phyloP scores from a whole-genome alignment of 2,113 vertebrate genomes.

The Glaucomys volans region DNA sequence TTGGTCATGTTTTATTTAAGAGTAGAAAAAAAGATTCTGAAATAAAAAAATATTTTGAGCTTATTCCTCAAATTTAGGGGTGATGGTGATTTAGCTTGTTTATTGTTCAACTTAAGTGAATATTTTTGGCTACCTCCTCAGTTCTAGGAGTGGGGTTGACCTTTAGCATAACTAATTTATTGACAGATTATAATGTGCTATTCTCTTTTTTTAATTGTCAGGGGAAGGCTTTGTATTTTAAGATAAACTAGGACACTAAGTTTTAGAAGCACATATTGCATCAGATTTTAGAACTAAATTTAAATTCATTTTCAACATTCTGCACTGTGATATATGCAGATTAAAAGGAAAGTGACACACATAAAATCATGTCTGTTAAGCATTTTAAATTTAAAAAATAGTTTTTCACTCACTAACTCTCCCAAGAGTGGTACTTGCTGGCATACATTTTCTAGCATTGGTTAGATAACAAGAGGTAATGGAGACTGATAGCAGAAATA shows the following conservation, averaged over 20 bases:
- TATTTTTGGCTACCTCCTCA: constrained; percentile 6
- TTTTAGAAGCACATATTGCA: constrained; percentile 84
- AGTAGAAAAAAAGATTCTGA: background rate
- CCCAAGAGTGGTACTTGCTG: constrained; percentile 49
- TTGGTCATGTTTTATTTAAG: constrained; percentile 47
- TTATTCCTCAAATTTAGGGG: background rate
- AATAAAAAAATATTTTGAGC: background rate
- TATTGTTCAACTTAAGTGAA: background rate
- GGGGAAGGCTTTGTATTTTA: constrained; percentile 77
- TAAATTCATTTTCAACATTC: constrained; percentile 80
- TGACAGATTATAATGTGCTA: constrained; percentile 59
- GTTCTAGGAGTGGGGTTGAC: background rate
- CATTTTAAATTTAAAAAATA: constrained; percentile 71
- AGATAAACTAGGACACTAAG: constrained; percentile 82
- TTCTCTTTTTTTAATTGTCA: constrained; percentile 62
- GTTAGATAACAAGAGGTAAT: background rate
- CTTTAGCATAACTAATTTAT: constrained; percentile 27
- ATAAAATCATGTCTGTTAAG: constrained; percentile 79
- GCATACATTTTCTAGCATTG: constrained; percentile 29
- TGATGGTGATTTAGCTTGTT: background rate
- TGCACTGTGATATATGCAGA: constrained; percentile 82
- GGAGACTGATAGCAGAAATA: background rate
- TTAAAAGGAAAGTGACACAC: constrained; percentile 80
- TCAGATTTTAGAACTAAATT: constrained; percentile 84
- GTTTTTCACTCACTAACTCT: constrained; percentile 60